These are phyloP conservation scores for Drosophila sulfurigaster DNA, from an alignment of 1,140 invertebrate genomes.

Conservation along the genomic window DNA sequence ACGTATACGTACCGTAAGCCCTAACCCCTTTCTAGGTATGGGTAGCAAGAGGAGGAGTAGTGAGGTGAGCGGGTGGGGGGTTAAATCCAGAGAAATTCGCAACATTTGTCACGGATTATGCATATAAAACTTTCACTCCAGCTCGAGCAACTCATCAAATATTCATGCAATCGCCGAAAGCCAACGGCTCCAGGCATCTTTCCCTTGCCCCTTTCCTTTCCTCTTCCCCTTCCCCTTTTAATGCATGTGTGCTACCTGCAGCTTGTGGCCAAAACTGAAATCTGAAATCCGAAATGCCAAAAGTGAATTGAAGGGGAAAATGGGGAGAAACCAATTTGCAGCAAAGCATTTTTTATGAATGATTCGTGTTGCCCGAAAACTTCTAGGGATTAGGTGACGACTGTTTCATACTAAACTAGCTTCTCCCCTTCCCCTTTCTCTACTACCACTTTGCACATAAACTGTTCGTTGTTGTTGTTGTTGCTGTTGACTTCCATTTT, in stretches of 20 bases:
- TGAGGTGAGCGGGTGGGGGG: too few relatives aligned
- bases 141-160: slow-evolving; percentile 17
- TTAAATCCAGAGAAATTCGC: slow-evolving; percentile 14
- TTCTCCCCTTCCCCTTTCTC: not conserved
- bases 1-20: not conserved
- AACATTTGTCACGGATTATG: slow-evolving; percentile 30
- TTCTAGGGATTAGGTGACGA: slow-evolving; percentile 31
- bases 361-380: slow-evolving; percentile 41
- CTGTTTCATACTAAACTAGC: not conserved
- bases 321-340: slow-evolving; percentile 25
- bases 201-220: not conserved
- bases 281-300: not conserved
- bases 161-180: slow-evolving; percentile 14
- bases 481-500: slow-evolving; percentile 59
- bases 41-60: too few relatives aligned
- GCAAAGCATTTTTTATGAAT: slow-evolving; percentile 29
- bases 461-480: slow-evolving; percentile 27
- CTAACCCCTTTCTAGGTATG: not conserved
- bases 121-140: slow-evolving; percentile 26
- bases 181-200: not conserved
- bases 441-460: not conserved
- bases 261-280: not conserved
- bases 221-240: not conserved
- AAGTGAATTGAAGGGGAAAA: not conserved
- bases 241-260: slow-evolving; percentile 9